phyloP scores from a whole-genome alignment of 2,888 invertebrate genomes.

The Bedellia somnulentella region DNA sequence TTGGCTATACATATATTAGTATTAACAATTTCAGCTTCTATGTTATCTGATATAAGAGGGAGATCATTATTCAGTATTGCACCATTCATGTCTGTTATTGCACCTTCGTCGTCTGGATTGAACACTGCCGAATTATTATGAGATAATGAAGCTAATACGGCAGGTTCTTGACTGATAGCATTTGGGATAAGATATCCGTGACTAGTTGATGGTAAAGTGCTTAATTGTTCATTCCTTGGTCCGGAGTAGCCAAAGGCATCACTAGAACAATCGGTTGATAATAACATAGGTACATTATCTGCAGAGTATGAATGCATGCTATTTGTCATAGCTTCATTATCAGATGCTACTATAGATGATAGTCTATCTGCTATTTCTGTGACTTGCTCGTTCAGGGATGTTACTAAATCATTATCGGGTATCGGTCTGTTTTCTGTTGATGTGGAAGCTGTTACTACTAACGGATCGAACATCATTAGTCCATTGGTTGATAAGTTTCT shows the following conservation, averaged over 20 bases:
- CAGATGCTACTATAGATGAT: constrained; percentile 37
- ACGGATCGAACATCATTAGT: constrained; percentile 51
- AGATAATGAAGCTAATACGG: constrained; percentile 53
- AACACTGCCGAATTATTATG: constrained; percentile 49
- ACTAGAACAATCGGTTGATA: constrained; percentile 25
- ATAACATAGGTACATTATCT: constrained; percentile 39
- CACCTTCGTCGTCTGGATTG: constrained; percentile 32
- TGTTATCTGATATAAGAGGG: constrained; percentile 31
- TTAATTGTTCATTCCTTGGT: constrained; percentile 39
- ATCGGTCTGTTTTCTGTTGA: constrained; percentile 25
- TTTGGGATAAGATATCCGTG: constrained; percentile 67
- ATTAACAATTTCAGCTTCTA: constrained; percentile 38
- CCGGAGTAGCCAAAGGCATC: constrained; percentile 24
- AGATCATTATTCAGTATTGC: constrained; percentile 29
- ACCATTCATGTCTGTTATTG: constrained; percentile 14
- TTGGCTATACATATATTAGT: constrained; percentile 66
- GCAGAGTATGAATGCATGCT: constrained; percentile 45
- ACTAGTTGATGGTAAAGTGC: constrained; percentile 63
- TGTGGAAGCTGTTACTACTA: constrained; percentile 44
- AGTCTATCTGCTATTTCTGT: constrained; percentile 49
- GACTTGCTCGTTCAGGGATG: constrained; percentile 52
- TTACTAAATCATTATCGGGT: constrained; percentile 46
- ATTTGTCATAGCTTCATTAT: constrained; percentile 34
- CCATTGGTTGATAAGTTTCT: constrained; percentile 50
- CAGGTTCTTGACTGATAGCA: constrained; percentile 60